Base-by-base conservation (phyloP, 2,888 invertebrate species). In the Xanthia icteritia region DNA sequence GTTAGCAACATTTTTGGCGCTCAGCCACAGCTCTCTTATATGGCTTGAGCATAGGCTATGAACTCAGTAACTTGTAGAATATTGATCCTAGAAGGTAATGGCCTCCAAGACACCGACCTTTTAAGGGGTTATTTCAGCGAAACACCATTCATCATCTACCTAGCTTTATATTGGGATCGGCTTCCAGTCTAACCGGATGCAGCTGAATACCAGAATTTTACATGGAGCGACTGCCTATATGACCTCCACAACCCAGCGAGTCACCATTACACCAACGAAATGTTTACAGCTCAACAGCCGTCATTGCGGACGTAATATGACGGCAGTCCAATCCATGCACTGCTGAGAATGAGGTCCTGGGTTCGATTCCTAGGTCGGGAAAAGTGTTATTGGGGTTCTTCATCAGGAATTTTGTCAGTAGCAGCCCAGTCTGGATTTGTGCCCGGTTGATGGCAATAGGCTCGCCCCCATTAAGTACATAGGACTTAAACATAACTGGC, bases 1-100 rank as follows among this genome's bases (percentile, higher is more conserved):
- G 79, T 58, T 58, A 36, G 70, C 31, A 64, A 71, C 71, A 79
- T 56, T 77, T 71, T 79, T 79, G 56, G 79, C 70, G 39, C 3
- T 2, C 17, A 23, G 68, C 78, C 60, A 61, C 54, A 13, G 36
- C 6, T 63, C 63, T 56, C 6, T 27, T 54, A 56, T 45, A 45
- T 2, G 20, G 20, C 51, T 20, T 51, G 51, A 51, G 8, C 51
- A 51, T 51, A 51, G 64, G 70, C 54, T 48, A 54, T 54, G 45
- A 45, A 36, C 42, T 60, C 5, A 8, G 45, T 20, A 67, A 11
- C 31, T 54, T 42, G 54, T 56, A 42, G 6, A 42, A 36, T 73
- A 69, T 48, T 8, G 39, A 48, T 23, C 36, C 23, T 63, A 54
- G 76, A 77, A 39, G 20, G 27, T 23, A 63, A 9, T 61, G 36